A percentile compares a stretch with the other conserved stretches of the same genome.
Conservation (phyloP, 2,113 vertebrate species). For the Vireo altiloquus region DNA sequence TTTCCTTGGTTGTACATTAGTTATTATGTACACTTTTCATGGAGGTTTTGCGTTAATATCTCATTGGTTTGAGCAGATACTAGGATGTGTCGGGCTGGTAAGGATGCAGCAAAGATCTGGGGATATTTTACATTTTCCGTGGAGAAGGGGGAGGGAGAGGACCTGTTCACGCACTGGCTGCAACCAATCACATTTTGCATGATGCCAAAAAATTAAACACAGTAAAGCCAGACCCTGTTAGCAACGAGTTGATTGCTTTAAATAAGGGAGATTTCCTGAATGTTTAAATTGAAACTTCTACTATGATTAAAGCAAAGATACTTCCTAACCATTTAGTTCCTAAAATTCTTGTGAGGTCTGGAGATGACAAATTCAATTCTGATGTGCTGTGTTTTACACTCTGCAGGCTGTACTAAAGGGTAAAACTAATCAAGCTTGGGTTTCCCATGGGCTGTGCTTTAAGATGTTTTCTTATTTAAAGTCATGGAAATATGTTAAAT, state of each 20-base stretch:
- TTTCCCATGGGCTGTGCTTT: constrained; percentile 77
- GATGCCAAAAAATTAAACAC: constrained; percentile 82
- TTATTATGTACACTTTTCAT: constrained; percentile 23
- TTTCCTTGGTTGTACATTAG: background rate
- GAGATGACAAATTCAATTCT: constrained; percentile 88
- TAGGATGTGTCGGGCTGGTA: background rate
- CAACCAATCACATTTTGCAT: constrained; percentile 77
- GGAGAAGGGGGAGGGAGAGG: background rate
- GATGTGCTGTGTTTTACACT: constrained; percentile 83
- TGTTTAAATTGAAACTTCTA: constrained; percentile 84
- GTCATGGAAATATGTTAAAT: constrained; percentile 78
- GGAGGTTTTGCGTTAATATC: background rate
- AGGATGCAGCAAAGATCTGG: constrained; percentile 44
- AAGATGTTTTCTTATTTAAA: constrained; percentile 80
- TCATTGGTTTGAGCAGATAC: constrained; percentile 4
- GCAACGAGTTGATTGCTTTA: constrained; percentile 82
- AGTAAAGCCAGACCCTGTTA: constrained; percentile 78
- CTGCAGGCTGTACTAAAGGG: constrained; percentile 79
- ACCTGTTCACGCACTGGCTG: constrained; percentile 64
- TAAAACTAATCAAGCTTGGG: constrained; percentile 83
- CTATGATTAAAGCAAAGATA: constrained; percentile 85
- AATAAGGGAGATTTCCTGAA: constrained; percentile 86
- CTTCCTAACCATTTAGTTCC: constrained; percentile 83
- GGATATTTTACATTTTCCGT: constrained; percentile 30
- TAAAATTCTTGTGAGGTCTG: constrained; percentile 85